Percentiles rank a stretch among this genome's conserved stretches.
Evolutionary conservation across 2,113 vertebrate genomes (phyloP).

Genomic region (Prochilodus magdalenae): DNA sequence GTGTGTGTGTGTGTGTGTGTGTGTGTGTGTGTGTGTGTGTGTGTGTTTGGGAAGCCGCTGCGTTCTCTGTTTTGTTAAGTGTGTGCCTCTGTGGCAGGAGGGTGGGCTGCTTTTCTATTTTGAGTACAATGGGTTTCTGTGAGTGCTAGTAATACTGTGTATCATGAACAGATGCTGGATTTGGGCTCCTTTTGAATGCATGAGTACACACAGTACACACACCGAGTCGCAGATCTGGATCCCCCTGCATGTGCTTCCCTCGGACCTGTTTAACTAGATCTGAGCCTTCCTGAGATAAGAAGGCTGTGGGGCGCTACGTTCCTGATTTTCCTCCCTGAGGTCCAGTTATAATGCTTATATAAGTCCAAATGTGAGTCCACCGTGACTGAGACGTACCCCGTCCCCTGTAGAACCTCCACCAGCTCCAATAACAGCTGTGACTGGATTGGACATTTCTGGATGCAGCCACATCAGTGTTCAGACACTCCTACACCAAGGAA

Average conservation of each 20-base stretch:
- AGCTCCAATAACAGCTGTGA: too few relatives aligned
- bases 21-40: conserved; percentile 20
- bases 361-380: too few relatives aligned
- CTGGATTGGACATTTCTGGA: too few relatives aligned
- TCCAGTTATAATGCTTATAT: too few relatives aligned
- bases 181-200: not conserved
- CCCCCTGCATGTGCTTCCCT: not conserved
- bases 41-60: conserved; percentile 54
- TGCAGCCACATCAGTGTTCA: too few relatives aligned
- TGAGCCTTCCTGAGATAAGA: not conserved
- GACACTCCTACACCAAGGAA: too few relatives aligned
- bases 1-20: conserved; percentile 41
- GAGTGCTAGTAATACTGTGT: not conserved
- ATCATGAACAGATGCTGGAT: not conserved
- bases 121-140: conserved; percentile 3
- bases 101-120: conserved; percentile 16
- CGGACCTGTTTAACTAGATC: not conserved
- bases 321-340: not conserved
- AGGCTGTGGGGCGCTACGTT: not conserved
- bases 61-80: conserved; percentile 11
- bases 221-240: too few relatives aligned
- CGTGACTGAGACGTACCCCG: too few relatives aligned
- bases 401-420: too few relatives aligned
- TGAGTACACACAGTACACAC: too few relatives aligned
- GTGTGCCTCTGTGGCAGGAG: not conserved